Conservation (phyloP, 2,113 vertebrate species). For the Leiothrix lutea region DNA sequence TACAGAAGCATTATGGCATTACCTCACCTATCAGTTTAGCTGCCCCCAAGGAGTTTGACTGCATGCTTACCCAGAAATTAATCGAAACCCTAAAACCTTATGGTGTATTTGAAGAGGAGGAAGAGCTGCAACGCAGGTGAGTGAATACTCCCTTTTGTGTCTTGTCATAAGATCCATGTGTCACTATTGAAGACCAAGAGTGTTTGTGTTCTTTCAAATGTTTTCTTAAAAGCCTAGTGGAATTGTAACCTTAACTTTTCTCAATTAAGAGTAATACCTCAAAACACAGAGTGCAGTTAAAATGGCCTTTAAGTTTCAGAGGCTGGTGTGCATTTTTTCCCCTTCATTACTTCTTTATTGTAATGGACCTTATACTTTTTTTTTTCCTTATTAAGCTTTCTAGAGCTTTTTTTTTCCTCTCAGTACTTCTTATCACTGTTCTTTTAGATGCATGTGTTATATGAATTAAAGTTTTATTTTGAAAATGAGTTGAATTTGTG, state of each 20-base stretch:
- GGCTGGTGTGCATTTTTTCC: neutral
- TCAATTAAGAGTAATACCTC: neutral
- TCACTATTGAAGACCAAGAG: neutral
- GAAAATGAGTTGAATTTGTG: neutral
- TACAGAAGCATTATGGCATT: conserved; percentile 86
- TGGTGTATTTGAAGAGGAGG: conserved; percentile 86
- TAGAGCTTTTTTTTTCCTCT: neutral
- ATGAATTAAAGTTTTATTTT: neutral
- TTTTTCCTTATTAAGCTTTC: neutral
- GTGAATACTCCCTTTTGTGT: neutral
- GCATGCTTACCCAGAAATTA: conserved; percentile 83
- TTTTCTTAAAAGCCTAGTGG: neutral
- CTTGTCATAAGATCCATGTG: neutral
- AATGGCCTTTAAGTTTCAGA: neutral
- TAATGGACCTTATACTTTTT: neutral
- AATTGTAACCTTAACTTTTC: neutral
- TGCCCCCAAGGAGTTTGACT: conserved; percentile 84
- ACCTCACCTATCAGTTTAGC: conserved; percentile 89
- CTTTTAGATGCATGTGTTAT: neutral
- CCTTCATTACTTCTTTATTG: neutral
- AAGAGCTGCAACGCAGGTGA: conserved; percentile 88
- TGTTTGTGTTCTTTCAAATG: neutral
- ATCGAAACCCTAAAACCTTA: conserved; percentile 84
- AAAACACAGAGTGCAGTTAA: neutral
- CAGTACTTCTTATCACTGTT: neutral